Evolutionary conservation across 2,113 vertebrate genomes (phyloP), one percentile per base, ranked within the genome.

Genomic region (Chroicocephalus ridibundus): DNA sequence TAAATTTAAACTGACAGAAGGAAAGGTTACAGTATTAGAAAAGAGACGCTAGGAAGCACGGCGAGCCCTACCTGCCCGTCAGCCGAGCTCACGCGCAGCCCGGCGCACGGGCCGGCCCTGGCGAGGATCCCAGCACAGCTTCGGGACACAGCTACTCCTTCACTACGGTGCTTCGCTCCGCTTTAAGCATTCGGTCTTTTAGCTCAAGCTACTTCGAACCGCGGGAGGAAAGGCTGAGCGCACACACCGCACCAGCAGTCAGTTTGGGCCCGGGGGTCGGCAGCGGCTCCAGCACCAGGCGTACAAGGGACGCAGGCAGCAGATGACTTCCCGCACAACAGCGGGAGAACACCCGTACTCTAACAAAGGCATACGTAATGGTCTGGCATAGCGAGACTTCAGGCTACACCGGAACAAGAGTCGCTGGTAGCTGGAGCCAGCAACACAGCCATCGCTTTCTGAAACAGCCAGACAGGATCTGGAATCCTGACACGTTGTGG

Each of bases 291-390:
- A 10, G 49, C 26, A 26, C 5, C 57, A 18, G 38, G 51, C 0
- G 49, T 13, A 11, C 24, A 9, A 8, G n/a, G 31, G 46, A 9
- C 3, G 10, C 3, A 9, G 51, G 66, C 58, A 61, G 79, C 1
- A 47, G 52, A 2, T 5, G 19, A 13, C 51, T 34, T 16, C 62
- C 34, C 10, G 3, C 58, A 25, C 31, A 4, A 5, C 26, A 3
- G 20, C 5, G 0, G 46, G 12, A 79, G 65, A 46, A 18, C n/a
- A 10, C 3, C n/a, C 5, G 0, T 2, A 2, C 51, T 9, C 64
- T 4, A 8, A 20, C 31, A 8, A 5, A 12, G 71, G 29, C 21
- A 20, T 6, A 0, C 2, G 5, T 1, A 38, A 22, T 0, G 6
- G 34, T 7, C 79, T 17, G 3, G 79, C 34, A 21, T 5, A 24